Evolutionary conservation across 2,797 vertebrate species (phyloP).

Genomic region (Enoplosus armatus): DNA sequence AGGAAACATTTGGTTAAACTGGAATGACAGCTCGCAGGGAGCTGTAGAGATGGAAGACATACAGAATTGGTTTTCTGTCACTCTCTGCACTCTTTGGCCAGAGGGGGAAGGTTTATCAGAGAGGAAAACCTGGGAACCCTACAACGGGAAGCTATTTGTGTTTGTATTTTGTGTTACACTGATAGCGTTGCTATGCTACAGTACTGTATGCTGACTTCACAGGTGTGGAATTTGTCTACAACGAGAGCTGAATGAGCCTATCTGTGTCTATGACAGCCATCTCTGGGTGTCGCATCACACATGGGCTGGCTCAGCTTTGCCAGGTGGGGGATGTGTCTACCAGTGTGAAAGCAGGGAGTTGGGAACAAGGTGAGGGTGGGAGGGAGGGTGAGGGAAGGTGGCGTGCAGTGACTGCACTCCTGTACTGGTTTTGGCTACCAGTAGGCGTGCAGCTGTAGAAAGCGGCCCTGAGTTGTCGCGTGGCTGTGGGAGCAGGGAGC

Average conservation of each 20-base stretch:
- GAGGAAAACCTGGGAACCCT: slow-evolving; percentile 28
- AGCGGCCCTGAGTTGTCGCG: slow-evolving; percentile 86
- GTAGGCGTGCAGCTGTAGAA: slow-evolving; percentile 80
- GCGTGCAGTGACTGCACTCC: slow-evolving; percentile 60
- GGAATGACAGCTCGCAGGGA: slow-evolving; percentile 55
- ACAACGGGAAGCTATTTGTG: slow-evolving; percentile 25
- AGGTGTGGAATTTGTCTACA: slow-evolving; percentile 46
- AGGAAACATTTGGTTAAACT: slow-evolving; percentile 65
- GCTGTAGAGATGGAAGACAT: slow-evolving; percentile 68
- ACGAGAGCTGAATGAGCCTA: slow-evolving; percentile 55
- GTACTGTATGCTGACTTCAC: slow-evolving; percentile 40
- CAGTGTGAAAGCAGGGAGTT: slow-evolving; percentile 21
- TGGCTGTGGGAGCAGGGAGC: slow-evolving; percentile 71
- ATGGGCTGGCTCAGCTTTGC: slow-evolving; percentile 54
- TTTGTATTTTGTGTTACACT: slow-evolving; percentile 29
- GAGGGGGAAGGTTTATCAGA: slow-evolving; percentile 24
- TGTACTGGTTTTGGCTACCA: slow-evolving; percentile 52
- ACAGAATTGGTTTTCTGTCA: slow-evolving; percentile 50
- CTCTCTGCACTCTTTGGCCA: slow-evolving; percentile 58
- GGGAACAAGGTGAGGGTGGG: slow-evolving; percentile 28
- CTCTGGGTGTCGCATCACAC: slow-evolving; percentile 50
- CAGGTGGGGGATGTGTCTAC: slow-evolving; percentile 29
- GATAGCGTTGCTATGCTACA: slow-evolving; percentile 56
- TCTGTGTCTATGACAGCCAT: slow-evolving; percentile 46
- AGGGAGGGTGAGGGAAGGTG: slow-evolving; percentile 14